Evolutionary conservation across 2,113 vertebrate species (phyloP).

Genomic region (Halichoerus grypus): DNA sequence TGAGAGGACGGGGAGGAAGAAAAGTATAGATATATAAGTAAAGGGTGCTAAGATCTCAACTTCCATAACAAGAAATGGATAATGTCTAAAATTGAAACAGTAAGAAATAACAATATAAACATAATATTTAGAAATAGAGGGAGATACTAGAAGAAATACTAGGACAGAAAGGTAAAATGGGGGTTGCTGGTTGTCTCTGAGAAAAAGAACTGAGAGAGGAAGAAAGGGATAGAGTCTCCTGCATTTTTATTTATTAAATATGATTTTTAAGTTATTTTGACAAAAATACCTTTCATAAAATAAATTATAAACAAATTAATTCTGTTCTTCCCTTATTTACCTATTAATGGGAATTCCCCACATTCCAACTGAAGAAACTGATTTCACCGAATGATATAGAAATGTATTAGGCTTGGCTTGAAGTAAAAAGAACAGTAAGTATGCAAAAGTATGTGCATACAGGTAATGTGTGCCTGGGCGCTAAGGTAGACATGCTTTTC

Average conservation of each 20-base stretch:
- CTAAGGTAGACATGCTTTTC: background rate
- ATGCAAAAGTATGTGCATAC: background rate
- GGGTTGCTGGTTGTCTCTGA: background rate
- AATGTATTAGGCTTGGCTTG: background rate
- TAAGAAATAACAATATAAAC: background rate
- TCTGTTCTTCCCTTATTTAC: background rate
- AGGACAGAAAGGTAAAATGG: background rate
- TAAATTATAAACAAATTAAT: conserved; percentile 34
- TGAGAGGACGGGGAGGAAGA: background rate
- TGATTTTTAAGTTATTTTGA: conserved; percentile 36
- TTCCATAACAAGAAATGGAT: background rate
- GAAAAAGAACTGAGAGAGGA: background rate
- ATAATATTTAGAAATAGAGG: background rate
- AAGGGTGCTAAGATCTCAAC: background rate
- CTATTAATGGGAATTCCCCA: conserved; percentile 35
- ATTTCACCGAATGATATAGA: conserved; percentile 10
- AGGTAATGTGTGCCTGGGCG: background rate
- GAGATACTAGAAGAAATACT: background rate
- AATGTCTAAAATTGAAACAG: conserved; percentile 5
- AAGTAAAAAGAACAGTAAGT: conserved; percentile 26
- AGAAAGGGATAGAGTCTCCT: background rate
- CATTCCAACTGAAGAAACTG: conserved; percentile 6
- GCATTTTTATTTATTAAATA: background rate
- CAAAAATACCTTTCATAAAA: conserved; percentile 26
- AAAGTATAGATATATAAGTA: background rate